These are phyloP conservation scores for Cepaea nemoralis DNA, from an alignment of 1,140 invertebrate genomes.

Conservation along the genomic window DNA sequence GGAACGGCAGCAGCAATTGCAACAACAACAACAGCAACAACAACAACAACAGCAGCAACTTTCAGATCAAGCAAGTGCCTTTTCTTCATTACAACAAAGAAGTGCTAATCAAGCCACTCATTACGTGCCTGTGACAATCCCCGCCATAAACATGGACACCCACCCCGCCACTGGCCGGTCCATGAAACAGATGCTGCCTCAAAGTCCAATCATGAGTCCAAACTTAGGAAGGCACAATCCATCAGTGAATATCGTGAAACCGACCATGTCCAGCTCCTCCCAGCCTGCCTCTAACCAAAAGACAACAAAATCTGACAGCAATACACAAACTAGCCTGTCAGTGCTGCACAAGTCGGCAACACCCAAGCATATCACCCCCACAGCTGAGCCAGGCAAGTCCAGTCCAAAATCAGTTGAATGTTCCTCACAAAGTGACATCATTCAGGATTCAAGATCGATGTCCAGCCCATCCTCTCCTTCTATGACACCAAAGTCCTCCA, in stretches of 20 bases:
- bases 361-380: conserved; percentile 18
- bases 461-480: not conserved
- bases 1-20: conserved; percentile 27
- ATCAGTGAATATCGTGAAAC: conserved; percentile 66
- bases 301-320: conserved; percentile 62
- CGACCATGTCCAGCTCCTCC: conserved; percentile 59
- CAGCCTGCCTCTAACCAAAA: conserved; percentile 42
- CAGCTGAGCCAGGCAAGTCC: not conserved
- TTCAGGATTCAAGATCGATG: not conserved
- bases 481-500: not conserved
- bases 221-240: conserved; percentile 48
- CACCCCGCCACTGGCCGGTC: conserved; percentile 18
- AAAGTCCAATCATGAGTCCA: conserved; percentile 47
- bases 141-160: conserved; percentile 41
- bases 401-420: conserved; percentile 1
- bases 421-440: not conserved
- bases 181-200: conserved; percentile 36
- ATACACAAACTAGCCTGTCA: conserved; percentile 64
- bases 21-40: conserved; percentile 39
- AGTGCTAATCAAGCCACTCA: conserved; percentile 35
- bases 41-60: conserved; percentile 2
- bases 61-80: conserved; percentile 22
- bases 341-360: conserved; percentile 56
- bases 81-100: conserved; percentile 21
- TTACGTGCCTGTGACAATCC: conserved; percentile 51